phyloP scores from a whole-genome alignment of 2,888 invertebrate species.

The Chouioia cunea region DNA sequence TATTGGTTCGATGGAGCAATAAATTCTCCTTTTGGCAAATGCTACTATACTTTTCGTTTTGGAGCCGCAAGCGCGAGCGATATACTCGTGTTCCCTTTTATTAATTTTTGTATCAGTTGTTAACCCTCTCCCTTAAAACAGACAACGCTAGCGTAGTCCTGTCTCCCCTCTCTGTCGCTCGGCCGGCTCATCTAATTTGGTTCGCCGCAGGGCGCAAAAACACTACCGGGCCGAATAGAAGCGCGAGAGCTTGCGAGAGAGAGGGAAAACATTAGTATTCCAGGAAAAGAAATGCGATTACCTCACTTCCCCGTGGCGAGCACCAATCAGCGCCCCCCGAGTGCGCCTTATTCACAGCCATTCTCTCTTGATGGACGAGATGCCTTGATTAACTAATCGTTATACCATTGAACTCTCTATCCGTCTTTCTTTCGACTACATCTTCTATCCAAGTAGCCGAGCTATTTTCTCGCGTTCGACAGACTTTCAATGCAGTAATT shows the following conservation, averaged over 20 bases:
- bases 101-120: too few species aligned
- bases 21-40: too few species aligned
- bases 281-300: slow-evolving; percentile 57
- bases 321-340: slow-evolving; percentile 49
- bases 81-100: too few species aligned
- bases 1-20: too few species aligned
- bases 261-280: slow-evolving; percentile 56
- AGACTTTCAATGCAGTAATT: too few species aligned
- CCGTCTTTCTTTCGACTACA: too few species aligned
- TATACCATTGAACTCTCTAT: slow-evolving; percentile 1
- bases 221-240: slow-evolving; percentile 16
- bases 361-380: slow-evolving; percentile 23
- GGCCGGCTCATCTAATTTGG: slow-evolving; percentile 53
- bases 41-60: slow-evolving; percentile 31
- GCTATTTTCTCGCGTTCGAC: too few species aligned
- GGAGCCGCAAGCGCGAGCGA: not conserved
- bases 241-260: slow-evolving; percentile 36
- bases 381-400: slow-evolving; percentile 40
- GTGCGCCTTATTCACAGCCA: slow-evolving; percentile 12
- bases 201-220: slow-evolving; percentile 49
- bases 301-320: slow-evolving; percentile 53
- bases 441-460: too few species aligned
- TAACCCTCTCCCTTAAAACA: too few species aligned
- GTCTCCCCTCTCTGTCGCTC: not conserved
- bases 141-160: slow-evolving; percentile 40